A percentile compares a stretch with the other conserved stretches of the same genome.
Evolutionary conservation across 2,888 invertebrate species (phyloP).

Genomic region (Antheraea assamensis): DNA sequence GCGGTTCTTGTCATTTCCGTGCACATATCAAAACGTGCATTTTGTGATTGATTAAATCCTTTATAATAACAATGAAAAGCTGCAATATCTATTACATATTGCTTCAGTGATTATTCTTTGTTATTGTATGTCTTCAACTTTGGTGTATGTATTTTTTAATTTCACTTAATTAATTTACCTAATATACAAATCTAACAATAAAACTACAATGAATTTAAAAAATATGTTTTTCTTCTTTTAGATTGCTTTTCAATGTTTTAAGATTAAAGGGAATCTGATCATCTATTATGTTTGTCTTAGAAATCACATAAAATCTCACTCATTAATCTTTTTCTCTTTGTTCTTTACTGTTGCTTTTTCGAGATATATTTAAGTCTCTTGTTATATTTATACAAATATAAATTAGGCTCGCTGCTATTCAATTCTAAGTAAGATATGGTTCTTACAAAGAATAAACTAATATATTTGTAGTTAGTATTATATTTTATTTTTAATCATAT

Average conservation of each 20-base stretch:
- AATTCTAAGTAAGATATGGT: background rate
- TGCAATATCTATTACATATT: background rate
- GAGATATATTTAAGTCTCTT: background rate
- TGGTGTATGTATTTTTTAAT: background rate
- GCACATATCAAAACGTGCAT: conserved; percentile 16
- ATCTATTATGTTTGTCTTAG: background rate
- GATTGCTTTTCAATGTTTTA: background rate
- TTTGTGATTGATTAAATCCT: background rate
- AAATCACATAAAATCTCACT: background rate
- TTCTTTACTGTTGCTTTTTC: background rate
- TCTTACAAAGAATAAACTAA: no score
- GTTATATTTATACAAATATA: no score
- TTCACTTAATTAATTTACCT: background rate
- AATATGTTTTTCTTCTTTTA: background rate
- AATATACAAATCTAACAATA: background rate
- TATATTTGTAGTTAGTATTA: no score
- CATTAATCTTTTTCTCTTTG: background rate
- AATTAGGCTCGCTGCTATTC: background rate
- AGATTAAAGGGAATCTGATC: background rate
- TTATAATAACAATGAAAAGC: background rate
- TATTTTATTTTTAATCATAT: no score
- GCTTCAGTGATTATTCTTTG: background rate
- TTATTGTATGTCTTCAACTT: background rate
- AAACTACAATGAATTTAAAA: background rate
- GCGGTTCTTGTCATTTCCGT: conserved; percentile 38